A percentile compares a stretch with the other conserved stretches of the same genome.
Evolutionary conservation across 2,113 vertebrate species (phyloP).

Genomic region (Nicator chloris): DNA sequence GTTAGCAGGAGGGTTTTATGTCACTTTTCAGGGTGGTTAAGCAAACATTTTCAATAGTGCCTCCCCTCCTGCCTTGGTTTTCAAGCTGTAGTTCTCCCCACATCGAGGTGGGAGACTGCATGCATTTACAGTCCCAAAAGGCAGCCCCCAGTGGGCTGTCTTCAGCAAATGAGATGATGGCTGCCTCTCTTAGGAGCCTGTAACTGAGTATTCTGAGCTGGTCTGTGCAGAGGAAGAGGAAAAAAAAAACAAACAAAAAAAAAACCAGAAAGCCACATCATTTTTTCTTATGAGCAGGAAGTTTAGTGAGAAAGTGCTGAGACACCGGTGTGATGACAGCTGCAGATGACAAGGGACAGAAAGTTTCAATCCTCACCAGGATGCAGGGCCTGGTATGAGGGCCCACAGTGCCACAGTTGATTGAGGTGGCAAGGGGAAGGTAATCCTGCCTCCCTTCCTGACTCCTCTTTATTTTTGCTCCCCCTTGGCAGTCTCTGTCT

Average conservation of each 20-base stretch:
- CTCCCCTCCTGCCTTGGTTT: background rate
- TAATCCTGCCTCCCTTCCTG: background rate
- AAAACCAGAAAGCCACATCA: background rate
- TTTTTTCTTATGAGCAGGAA: background rate
- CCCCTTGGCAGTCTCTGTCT: background rate
- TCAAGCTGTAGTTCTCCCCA: background rate
- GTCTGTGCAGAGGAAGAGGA: background rate
- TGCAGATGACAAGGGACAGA: background rate
- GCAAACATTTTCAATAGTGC: background rate
- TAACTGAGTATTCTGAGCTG: background rate
- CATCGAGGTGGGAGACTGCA: fast-evolving
- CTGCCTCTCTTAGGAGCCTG: background rate
- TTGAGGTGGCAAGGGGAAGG: background rate
- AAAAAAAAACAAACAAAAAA: too few relatives aligned
- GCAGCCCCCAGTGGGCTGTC: background rate
- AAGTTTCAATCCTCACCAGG: background rate
- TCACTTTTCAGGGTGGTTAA: background rate
- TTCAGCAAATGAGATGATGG: background rate
- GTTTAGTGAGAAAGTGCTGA: background rate
- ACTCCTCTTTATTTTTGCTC: background rate
- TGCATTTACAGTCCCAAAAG: background rate
- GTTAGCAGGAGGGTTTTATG: background rate
- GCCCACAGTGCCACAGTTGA: fast-evolving
- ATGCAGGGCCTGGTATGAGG: background rate
- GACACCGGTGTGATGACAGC: fast-evolving